Evolutionary conservation across 2,888 invertebrate species (phyloP), one percentile per base, ranked within the genome.

Genomic region (Cosmia pyralina): DNA sequence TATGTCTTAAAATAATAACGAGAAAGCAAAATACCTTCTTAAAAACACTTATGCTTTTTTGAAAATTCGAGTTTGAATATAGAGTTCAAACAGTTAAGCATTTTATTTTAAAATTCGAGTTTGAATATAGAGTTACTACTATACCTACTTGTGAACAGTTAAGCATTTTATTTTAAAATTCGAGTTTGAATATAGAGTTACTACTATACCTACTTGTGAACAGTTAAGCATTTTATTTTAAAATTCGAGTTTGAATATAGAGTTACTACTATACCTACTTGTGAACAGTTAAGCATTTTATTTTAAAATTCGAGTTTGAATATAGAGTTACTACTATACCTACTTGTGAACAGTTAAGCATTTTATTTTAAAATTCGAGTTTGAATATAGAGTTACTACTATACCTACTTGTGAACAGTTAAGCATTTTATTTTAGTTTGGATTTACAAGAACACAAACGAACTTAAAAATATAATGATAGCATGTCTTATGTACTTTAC

Each of bases 381-480:
- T 34, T 4, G 34, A 34, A 34, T 2, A 34, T 4, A 34, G 34
- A 4, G 2, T 34, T 3, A 2, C n/a, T 44, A 44, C 17, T 41
- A 15, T 41, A 60, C 15, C 22, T 22, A 4, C 11, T 63, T 28
- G 50, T 63, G 19, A 28, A 63, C 11, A 17, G 28, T 63, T 50
- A 11, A 17, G 22, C 7, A 48, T 63, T 28, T 46, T 10, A 67
- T n/a, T 44, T n/a, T 17, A 19, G 6, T 13, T 48, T n/a, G 1
- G 5, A 11, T 28, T 55, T 41, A 34, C 0, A 57, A 13, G 34
- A 57, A 22, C 19, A 28, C 10, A n/a, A 52, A 17, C 6, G 4
- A 50, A 38, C 28, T 72, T 34, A 7, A 44, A 44, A 52, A 44
- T 17, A 4, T 58, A 34, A 79, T 78, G n/a, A 19, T 41, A 19